Evolutionary conservation across 2,888 invertebrate species (phyloP).

Genomic region (Chromoteleia sp.): DNA sequence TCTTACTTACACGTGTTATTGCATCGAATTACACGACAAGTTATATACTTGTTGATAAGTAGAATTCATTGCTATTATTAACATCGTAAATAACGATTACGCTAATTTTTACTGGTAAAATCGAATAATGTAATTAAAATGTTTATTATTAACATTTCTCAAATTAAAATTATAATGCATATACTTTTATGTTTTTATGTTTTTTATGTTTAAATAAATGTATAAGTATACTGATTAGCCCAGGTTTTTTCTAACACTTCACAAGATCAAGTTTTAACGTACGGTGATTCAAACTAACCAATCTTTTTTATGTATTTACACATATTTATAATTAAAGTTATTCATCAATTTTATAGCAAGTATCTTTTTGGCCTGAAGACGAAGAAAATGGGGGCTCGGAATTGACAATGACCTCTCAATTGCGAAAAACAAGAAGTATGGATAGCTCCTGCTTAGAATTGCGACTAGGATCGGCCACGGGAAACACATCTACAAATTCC

Average conservation of each 20-base stretch:
- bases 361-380: conserved; percentile 92
- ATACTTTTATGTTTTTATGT: no score
- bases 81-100: neutral
- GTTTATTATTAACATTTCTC: no score
- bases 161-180: no score
- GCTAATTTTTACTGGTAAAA: neutral
- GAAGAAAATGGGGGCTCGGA: conserved; percentile 90
- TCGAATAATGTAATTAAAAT: no score
- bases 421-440: conserved; percentile 94
- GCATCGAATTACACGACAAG: conserved; percentile 48
- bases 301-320: no score
- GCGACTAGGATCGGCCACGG: conserved; percentile 85
- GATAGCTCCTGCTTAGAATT: conserved; percentile 95
- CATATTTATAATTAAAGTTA: no score
- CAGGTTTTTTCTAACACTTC: no score
- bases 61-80: conserved; percentile 22
- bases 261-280: no score
- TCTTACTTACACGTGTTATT: conserved; percentile 56
- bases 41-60: conserved; percentile 35
- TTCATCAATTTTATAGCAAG: conserved; percentile 87
- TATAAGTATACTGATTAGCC: no score
- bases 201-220: no score
- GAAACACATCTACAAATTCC: conserved; percentile 82
- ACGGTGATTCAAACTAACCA: no score
- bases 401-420: conserved; percentile 91